Evolutionary conservation across 2,113 vertebrate genomes (phyloP), one percentile per base, ranked within the genome.

Genomic region (Ornithorhynchus anatinus): DNA sequence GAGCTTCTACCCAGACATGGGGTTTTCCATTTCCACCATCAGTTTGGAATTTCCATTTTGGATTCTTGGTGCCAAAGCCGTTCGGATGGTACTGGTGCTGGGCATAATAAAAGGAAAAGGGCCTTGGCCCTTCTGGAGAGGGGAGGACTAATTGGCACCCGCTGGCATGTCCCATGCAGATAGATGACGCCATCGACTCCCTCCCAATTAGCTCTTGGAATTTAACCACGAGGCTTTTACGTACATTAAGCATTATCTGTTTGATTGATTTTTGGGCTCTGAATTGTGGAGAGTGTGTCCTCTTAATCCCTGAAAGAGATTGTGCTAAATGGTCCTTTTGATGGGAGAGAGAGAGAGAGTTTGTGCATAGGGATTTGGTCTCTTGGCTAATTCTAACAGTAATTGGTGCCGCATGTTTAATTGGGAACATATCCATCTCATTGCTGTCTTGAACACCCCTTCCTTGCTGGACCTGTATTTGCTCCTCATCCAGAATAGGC

Each of bases 31-130:
- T 59, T 36, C 14, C 13, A 19, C 5, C 31, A 27, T 44, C 51
- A 22, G 45, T 57, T 39, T 57, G 53, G 44, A 29, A 19, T 60
- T 9, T 9, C 25, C 17, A 14, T 75, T 59, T 62, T 45, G 47
- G 43, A 43, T 63, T 42, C 36, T 67, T 16, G 11, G 9, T n/a
- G 44, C 31, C 38, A 32, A 6, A 29, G 69, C 39, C 29, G 17
- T 51, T 61, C n/a, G 10, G 56, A 19, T 20, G 23, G 37, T 50
- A n/a, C 42, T 42, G 32, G 31, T 53, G 40, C 58, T 64, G 64
- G 42, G 13, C 20, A 20, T 7, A 19, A 48, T 42, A 39, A 33
- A 37, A 40, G 45, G 50, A 25, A 27, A 63, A 27, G 31, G 10
- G 13, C 29, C 20, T 1, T 1, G 7, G 45, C 36, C 1, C 1